Evolutionary conservation across 2,797 vertebrate species (phyloP).

Genomic region (Myotis pilosus): DNA sequence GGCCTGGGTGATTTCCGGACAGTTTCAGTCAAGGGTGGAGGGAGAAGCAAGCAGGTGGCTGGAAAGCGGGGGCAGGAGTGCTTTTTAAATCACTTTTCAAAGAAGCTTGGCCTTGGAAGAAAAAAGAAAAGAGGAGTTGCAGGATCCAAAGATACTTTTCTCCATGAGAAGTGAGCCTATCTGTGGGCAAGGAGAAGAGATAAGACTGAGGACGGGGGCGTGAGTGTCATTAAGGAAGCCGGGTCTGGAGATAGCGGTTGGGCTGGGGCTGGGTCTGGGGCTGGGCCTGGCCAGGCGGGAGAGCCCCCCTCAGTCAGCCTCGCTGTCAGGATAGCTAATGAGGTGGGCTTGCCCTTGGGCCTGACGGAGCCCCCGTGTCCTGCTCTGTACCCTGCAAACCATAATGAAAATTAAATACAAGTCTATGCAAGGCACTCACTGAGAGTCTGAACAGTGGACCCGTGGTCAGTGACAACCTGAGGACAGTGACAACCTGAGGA

Average conservation of each 20-base stretch:
- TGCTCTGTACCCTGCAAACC: neutral
- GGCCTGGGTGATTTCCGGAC: fast-evolving
- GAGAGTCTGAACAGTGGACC: fast-evolving
- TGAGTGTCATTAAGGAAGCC: fast-evolving
- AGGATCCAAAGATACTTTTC: neutral
- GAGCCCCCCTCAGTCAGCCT: neutral
- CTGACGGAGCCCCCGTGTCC: neutral
- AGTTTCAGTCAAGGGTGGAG: neutral
- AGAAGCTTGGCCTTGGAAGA: neutral
- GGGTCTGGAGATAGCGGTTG: fast-evolving
- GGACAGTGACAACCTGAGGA: neutral
- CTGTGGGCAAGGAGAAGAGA: neutral
- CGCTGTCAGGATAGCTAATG: fast-evolving
- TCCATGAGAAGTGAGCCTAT: neutral
- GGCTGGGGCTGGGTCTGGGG: too few relatives aligned
- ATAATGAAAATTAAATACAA: too few relatives aligned
- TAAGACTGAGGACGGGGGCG: too few relatives aligned
- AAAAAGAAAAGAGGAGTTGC: neutral
- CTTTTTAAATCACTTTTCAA: neutral
- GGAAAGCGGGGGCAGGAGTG: neutral
- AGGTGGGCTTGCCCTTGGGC: fast-evolving
- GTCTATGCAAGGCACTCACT: fast-evolving
- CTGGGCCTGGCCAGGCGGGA: neutral
- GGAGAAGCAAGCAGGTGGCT: neutral
- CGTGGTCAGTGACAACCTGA: too few relatives aligned